Percentiles rank a stretch among this genome's conserved stretches.
phyloP scores from a whole-genome alignment of 2,113 vertebrate genomes.

The Podiceps cristatus region DNA sequence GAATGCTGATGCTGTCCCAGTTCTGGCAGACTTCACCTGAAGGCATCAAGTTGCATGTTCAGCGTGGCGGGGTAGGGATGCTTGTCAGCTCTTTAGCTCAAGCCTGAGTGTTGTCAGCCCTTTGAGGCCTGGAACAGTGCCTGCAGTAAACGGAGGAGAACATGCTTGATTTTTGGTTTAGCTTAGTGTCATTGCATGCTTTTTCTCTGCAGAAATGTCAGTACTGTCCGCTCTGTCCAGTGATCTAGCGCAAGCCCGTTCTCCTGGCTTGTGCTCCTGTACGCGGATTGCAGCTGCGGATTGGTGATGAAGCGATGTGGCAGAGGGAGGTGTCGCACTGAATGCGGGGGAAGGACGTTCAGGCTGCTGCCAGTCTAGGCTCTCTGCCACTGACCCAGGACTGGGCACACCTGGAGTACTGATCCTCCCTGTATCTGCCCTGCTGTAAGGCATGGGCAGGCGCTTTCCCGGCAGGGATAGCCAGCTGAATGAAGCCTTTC shows the following conservation, averaged over 20 bases:
- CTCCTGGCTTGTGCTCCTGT: neutral
- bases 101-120: neutral
- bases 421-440: neutral
- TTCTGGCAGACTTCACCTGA: neutral
- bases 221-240: accelerated
- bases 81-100: neutral
- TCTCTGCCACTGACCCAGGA: neutral
- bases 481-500: neutral
- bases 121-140: neutral
- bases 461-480: neutral
- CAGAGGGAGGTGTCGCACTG: neutral
- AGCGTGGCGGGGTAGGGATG: neutral
- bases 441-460: neutral
- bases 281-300: neutral
- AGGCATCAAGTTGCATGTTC: neutral
- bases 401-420: neutral
- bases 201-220: neutral
- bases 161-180: neutral
- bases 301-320: neutral
- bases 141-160: neutral
- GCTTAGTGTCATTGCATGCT: neutral
- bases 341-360: neutral
- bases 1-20: neutral
- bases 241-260: neutral
- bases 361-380: neutral